These are phyloP conservation scores for Hassar affinis DNA, from an alignment of 2,113 vertebrate species.

Conservation along the genomic window DNA sequence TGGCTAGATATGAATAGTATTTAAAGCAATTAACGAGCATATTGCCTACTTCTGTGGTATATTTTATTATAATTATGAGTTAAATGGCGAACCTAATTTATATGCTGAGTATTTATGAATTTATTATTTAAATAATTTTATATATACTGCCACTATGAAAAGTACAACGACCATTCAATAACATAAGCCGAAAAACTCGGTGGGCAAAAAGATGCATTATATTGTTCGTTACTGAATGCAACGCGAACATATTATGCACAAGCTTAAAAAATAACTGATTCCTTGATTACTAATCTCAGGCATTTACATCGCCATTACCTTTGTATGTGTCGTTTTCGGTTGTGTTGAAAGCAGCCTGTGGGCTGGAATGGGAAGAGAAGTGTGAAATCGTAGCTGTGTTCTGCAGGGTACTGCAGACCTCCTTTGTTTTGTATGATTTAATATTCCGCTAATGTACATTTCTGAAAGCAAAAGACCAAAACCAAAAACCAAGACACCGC, in stretches of 20 bases:
- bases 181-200: not conserved
- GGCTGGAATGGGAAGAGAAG: slow-evolving; percentile 60
- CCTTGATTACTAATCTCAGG: not conserved
- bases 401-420: slow-evolving; percentile 72
- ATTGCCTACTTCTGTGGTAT: not conserved
- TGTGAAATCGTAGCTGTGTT: slow-evolving; percentile 68
- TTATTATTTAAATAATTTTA: not conserved
- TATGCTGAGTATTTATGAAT: not conserved
- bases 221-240: not conserved
- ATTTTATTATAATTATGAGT: not conserved
- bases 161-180: not conserved
- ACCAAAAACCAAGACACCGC: not conserved
- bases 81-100: not conserved
- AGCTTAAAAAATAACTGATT: not conserved
- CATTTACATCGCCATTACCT: slow-evolving; percentile 18
- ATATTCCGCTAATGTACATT: slow-evolving; percentile 49
- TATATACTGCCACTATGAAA: too few relatives aligned
- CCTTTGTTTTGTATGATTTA: slow-evolving; percentile 63
- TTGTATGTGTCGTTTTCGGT: not conserved
- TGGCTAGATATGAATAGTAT: not conserved
- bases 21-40: not conserved
- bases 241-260: not conserved
- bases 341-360: slow-evolving; percentile 49
- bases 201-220: not conserved
- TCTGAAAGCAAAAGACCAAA: slow-evolving; percentile 59